A percentile compares a stretch with the other conserved stretches of the same genome.
Conservation (phyloP, 2,797 vertebrate species). For the Benthosema pterotum region DNA sequence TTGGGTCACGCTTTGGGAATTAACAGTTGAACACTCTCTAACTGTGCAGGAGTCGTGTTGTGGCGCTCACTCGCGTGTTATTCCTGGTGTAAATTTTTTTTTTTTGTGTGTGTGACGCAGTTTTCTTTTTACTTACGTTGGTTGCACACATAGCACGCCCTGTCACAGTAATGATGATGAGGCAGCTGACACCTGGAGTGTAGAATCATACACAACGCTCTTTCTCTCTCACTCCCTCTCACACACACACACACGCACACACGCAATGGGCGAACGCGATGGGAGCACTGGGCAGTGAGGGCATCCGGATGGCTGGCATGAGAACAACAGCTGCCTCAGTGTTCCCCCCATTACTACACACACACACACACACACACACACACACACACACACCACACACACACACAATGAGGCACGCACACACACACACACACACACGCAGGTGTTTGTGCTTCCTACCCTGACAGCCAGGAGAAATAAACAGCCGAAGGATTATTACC, state of each 20-base stretch:
- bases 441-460: conserved; percentile 75
- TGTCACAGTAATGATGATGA: conserved; percentile 64
- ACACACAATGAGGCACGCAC: conserved; percentile 15
- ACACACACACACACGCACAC: conserved; percentile 14
- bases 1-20: too few relatives aligned
- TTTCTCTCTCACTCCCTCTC: conserved; percentile 9
- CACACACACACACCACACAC: conserved; percentile 12
- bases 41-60: neutral
- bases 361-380: neutral
- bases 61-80: conserved; percentile 11
- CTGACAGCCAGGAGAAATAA: conserved; percentile 62
- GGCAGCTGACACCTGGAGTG: conserved; percentile 70
- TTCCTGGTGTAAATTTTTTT: conserved; percentile 19
- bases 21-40: conserved; percentile 5
- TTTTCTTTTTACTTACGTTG: too few relatives aligned
- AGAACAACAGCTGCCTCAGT: conserved; percentile 76
- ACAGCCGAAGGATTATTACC: conserved; percentile 68
- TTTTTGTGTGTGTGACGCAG: neutral
- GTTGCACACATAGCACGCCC: conserved; percentile 33
- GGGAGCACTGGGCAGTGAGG: conserved; percentile 64
- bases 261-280: conserved; percentile 57
- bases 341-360: conserved; percentile 37
- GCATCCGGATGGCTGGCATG: conserved; percentile 76
- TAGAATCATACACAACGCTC: conserved; percentile 24
- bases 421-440: conserved; percentile 47